Conservation (phyloP, 2,888 invertebrate genomes). For the Melieria picta region DNA sequence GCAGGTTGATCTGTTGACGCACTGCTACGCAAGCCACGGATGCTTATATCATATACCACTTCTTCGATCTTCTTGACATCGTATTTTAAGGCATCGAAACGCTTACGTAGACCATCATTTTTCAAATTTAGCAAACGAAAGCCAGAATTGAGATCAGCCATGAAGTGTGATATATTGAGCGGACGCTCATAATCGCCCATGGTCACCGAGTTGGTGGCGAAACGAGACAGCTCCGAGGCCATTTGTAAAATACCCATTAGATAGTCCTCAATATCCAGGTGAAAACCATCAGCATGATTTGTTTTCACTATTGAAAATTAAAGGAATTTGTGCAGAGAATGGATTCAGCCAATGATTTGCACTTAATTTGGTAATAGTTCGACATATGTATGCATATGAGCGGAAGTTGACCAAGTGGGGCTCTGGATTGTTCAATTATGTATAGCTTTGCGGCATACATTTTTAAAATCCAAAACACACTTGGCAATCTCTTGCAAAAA, state of each 20-base stretch:
- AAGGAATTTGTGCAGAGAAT: not conserved
- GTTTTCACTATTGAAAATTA: constrained; percentile 72
- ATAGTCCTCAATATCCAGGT: constrained; percentile 91
- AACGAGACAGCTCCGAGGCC: constrained; percentile 84
- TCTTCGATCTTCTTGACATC: constrained; percentile 95
- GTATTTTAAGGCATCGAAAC: constrained; percentile 88
- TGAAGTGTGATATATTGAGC: constrained; percentile 84
- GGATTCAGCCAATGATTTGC: no score
- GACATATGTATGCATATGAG: no score
- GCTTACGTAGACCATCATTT: constrained; percentile 86
- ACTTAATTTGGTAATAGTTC: no score
- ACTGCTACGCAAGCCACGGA: constrained; percentile 73
- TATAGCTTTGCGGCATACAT: no score
- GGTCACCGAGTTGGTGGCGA: constrained; percentile 86
- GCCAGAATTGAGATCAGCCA: constrained; percentile 87
- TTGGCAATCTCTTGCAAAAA: not conserved
- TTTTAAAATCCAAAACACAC: no score
- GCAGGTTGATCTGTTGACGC: constrained; percentile 21
- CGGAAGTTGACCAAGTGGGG: no score
- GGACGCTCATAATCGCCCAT: constrained; percentile 85
- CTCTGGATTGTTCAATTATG: no score
- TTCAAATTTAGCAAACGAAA: constrained; percentile 90
- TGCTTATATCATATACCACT: constrained; percentile 85
- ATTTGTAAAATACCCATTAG: constrained; percentile 84
- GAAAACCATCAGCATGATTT: constrained; percentile 78